phyloP scores from a whole-genome alignment of 1,140 invertebrate species.

The Solen grandis region DNA sequence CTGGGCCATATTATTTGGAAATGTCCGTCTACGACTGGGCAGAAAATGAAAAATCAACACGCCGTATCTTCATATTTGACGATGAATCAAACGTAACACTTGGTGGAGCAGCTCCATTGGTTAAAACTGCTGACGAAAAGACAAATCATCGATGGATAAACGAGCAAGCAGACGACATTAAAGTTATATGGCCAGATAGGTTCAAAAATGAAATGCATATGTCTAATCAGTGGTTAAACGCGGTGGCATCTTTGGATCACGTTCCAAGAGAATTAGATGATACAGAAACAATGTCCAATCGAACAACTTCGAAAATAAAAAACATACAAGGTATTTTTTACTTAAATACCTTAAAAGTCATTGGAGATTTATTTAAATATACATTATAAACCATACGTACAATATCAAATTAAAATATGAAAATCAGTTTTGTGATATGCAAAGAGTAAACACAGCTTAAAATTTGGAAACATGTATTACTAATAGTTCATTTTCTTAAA shows the following conservation, averaged over 20 bases:
- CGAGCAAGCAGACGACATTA: neutral
- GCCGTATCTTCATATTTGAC: constrained; percentile 20
- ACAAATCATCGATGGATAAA: neutral
- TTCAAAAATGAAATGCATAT: neutral
- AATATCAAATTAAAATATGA: too few species aligned
- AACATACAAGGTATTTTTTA: neutral
- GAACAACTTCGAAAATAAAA: neutral
- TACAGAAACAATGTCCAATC: neutral
- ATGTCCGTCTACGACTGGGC: constrained; percentile 4
- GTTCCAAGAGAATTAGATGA: neutral
- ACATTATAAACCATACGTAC: too few species aligned
- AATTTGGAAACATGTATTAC: too few species aligned
- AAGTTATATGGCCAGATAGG: constrained; percentile 1
- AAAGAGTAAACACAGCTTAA: too few species aligned
- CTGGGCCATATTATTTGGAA: constrained; percentile 15
- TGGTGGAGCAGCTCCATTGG: neutral
- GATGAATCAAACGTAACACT: neutral
- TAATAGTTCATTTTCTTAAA: too few species aligned
- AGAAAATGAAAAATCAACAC: neutral
- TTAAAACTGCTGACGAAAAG: neutral
- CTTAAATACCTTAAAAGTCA: too few species aligned
- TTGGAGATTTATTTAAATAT: too few species aligned
- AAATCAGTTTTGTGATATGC: too few species aligned
- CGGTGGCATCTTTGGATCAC: neutral
- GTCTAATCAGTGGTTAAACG: constrained; percentile 3